Base-by-base conservation (phyloP, 53 echinoderm and acorn worm genomes). In the Arbacia lixula region DNA sequence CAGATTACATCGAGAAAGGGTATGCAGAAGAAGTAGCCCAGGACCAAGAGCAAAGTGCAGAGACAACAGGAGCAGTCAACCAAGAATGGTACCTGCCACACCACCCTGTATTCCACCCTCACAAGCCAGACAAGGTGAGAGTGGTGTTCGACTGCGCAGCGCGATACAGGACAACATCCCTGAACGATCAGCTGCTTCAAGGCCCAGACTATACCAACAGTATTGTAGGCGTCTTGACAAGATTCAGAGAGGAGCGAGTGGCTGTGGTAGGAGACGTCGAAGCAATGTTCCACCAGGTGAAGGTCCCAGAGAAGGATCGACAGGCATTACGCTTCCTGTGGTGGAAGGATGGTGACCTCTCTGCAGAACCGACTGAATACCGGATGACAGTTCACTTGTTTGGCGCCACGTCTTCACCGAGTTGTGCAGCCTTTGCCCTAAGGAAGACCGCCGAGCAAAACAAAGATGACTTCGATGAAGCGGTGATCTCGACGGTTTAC, bases 311-410 rank as follows among this genome's bases (percentile, higher is more conserved):
- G 42, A 33, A 50, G 14, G 41, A 87, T 62, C 20, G 68, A 2
- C 68, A 81, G 56, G 68, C 31, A 0, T 16, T 87, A 25, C 32
- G 81, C n/a, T 87, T 69, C 50, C 50, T 87, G 30, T 81, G 81
- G 87, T 87, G 80, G 80, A 68, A 76, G 14, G 69, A 71, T 25
- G 81, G 87, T 11, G 68, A 87, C 87, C 32, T 27, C 1, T 3
- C 8, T 11, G 5, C 60, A 42, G 50, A 51, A 16, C 80, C 88
- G 3, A 5, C 50, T 16, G 64, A 76, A 43, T 94, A 91, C 78
- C 65, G 68, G 27, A 94, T 94, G 94, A 27, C 25, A 19, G 89
- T 94, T 51, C 94, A 94, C 29, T 77, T 84, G 11, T 93, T 93
- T 32, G 90, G 93, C 11, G 90, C 90, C 46, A 84, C 84, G 2